phyloP scores from a whole-genome alignment of 2,797 vertebrate genomes.

The Tarsius wallacei region DNA sequence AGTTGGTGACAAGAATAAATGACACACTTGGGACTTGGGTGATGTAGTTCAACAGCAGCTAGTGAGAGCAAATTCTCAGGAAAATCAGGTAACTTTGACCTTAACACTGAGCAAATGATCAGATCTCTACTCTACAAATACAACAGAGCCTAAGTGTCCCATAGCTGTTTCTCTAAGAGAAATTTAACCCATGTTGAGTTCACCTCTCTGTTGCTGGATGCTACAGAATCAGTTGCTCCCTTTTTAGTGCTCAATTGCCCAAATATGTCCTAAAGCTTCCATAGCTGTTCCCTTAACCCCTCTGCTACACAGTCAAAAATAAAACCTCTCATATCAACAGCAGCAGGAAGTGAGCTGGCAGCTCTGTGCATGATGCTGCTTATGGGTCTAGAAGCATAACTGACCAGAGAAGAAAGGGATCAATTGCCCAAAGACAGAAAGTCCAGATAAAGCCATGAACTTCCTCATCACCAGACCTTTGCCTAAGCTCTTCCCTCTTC shows the following conservation, averaged over 20 bases:
- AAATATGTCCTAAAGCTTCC: not conserved
- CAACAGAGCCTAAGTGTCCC: not conserved
- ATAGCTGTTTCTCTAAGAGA: not conserved
- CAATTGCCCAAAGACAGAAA: not conserved
- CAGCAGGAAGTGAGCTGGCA: not conserved
- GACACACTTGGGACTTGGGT: not conserved
- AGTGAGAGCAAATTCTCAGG: not conserved
- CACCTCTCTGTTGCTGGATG: not conserved
- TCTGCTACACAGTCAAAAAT: not conserved
- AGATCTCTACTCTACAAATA: constrained; percentile 45
- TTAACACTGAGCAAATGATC: not conserved
- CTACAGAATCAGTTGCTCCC: not conserved
- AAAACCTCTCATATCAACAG: not conserved
- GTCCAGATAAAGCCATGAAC: not conserved
- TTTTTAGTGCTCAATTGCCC: not conserved
- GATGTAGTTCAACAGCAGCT: not conserved
- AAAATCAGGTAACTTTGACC: constrained; percentile 7
- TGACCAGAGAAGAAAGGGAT: constrained; percentile 2
- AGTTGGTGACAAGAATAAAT: not conserved
- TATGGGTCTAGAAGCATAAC: not conserved
- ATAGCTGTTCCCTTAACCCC: not conserved
- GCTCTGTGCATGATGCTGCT: not conserved
- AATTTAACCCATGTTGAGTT: not conserved
- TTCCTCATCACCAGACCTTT: not conserved
- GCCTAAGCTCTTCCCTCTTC: not conserved